Evolutionary conservation across 1,140 invertebrate species (phyloP).

Genomic region (Calosoma granatense): DNA sequence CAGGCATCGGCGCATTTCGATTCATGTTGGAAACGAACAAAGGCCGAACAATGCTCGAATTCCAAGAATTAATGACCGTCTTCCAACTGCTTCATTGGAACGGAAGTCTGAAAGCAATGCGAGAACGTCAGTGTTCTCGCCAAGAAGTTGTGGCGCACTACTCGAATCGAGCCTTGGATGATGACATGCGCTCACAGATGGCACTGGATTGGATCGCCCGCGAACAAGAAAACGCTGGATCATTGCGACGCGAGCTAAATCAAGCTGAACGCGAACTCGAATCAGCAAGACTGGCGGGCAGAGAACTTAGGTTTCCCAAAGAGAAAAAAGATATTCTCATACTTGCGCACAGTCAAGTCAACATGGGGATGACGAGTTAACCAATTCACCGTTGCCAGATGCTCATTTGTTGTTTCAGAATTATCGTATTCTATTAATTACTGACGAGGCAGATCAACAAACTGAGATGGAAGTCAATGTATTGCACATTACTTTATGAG

Average conservation of each 20-base stretch:
- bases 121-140: constrained; percentile 87
- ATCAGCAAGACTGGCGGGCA: constrained; percentile 76
- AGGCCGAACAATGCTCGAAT: constrained; percentile 89
- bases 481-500: too few relatives aligned
- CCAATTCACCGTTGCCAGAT: neutral
- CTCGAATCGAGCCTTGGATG: constrained; percentile 78
- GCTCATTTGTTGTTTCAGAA: neutral
- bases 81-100: constrained; percentile 95
- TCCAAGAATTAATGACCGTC: constrained; percentile 94
- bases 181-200: constrained; percentile 94
- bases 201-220: constrained; percentile 89
- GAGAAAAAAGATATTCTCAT: constrained; percentile 92
- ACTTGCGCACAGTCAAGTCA: constrained; percentile 71
- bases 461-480: too few relatives aligned
- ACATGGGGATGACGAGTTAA: constrained; percentile 29
- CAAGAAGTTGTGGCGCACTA: constrained; percentile 93
- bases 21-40: constrained; percentile 92
- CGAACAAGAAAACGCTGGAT: constrained; percentile 70
- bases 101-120: constrained; percentile 83
- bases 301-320: constrained; percentile 87
- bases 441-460: too few relatives aligned
- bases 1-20: constrained; percentile 85
- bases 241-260: constrained; percentile 69
- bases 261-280: constrained; percentile 81
- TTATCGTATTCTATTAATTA: too few relatives aligned